phyloP scores from a whole-genome alignment of 35 echinoderm and acorn worm genomes.

The Ptychodera flava region DNA sequence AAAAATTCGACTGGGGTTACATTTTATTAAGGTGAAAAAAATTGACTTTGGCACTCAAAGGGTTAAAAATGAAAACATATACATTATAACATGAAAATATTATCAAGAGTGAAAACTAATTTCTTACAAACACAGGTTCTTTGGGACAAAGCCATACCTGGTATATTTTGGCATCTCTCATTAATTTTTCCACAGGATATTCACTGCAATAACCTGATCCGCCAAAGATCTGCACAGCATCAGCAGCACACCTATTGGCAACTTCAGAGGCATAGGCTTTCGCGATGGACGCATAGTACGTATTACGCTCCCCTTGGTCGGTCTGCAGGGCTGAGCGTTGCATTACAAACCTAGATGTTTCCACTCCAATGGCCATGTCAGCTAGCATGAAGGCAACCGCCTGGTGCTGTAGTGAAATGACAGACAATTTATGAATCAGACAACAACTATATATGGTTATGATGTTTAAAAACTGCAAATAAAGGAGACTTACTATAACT shows the following conservation, averaged over 20 bases:
- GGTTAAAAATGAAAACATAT: no score
- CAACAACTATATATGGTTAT: no score
- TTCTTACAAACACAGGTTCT: no score
- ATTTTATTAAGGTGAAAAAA: no score
- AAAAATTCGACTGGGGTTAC: no score
- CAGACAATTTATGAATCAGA: no score
- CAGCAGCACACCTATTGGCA: slow-evolving; percentile 78
- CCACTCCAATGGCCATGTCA: slow-evolving; percentile 90
- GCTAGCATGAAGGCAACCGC: slow-evolving; percentile 95
- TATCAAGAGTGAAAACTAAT: no score
- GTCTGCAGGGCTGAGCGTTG: slow-evolving; percentile 72
- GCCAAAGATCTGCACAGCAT: slow-evolving; percentile 91
- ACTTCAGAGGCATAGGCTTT: slow-evolving; percentile 80
- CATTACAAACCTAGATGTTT: slow-evolving; percentile 66
- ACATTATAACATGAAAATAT: no score
- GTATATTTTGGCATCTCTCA: slow-evolving; percentile 97
- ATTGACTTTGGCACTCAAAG: no score
- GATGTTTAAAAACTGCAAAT: no score
- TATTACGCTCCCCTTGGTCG: slow-evolving; percentile 81
- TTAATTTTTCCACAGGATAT: slow-evolving; percentile 90
- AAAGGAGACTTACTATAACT: no score
- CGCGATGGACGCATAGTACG: slow-evolving; percentile 90
- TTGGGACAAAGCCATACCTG: no score
- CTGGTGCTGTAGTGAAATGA: slow-evolving; percentile 62
- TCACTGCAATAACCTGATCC: slow-evolving; percentile 89